These are phyloP conservation scores for Chironomus striatipennis DNA, from an alignment of 1,140 invertebrate species.

Conservation along the genomic window DNA sequence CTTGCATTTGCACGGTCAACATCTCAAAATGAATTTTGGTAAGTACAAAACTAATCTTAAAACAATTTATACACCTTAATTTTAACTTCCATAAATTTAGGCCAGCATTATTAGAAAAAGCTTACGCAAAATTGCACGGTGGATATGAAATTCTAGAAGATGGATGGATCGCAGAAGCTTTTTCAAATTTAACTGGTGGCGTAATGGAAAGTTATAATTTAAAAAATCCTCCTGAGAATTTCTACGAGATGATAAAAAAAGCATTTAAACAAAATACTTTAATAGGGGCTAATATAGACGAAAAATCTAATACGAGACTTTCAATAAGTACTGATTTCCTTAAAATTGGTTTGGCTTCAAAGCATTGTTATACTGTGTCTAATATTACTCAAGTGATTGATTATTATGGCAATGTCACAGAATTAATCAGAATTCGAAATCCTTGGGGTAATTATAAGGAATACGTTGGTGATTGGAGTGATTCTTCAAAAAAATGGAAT, in stretches of 20 bases:
- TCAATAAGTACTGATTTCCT: no score
- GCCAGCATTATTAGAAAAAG: slow-evolving; percentile 41
- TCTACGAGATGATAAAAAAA: not conserved
- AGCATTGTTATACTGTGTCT: no score
- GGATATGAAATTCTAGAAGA: slow-evolving; percentile 38
- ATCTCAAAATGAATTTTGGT: slow-evolving; percentile 44
- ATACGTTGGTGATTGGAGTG: not conserved
- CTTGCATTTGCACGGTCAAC: slow-evolving; percentile 40
- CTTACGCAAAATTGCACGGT: slow-evolving; percentile 42
- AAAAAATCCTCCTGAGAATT: not conserved
- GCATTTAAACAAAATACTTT: not conserved
- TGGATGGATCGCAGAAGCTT: slow-evolving; percentile 48
- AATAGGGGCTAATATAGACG: not conserved
- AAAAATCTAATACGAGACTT: no score
- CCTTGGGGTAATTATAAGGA: not conserved
- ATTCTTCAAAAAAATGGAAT: slow-evolving; percentile 62
- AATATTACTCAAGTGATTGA: not conserved
- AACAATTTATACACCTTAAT: no score
- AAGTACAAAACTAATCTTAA: no score
- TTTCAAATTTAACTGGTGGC: slow-evolving; percentile 54
- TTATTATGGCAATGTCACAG: no score
- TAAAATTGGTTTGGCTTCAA: no score
- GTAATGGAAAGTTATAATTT: slow-evolving; percentile 40
- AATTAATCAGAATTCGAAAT: not conserved
- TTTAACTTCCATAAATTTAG: slow-evolving; percentile 33